Percentiles rank a stretch among this genome's conserved stretches.
phyloP scores from a whole-genome alignment of 2,797 vertebrate genomes.

The Argyrosomus regius region DNA sequence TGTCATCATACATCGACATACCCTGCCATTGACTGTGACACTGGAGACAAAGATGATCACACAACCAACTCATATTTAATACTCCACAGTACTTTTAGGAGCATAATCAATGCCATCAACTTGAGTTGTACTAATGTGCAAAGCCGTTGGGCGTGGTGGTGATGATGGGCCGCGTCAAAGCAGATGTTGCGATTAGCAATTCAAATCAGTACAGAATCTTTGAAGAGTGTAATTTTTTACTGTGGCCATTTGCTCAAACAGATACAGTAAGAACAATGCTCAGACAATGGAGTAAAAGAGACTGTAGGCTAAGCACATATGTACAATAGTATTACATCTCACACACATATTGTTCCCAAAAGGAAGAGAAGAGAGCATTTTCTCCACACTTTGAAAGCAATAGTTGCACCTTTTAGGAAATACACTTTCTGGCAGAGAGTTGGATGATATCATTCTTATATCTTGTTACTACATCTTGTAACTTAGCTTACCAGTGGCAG shows the following conservation, averaged over 20 bases:
- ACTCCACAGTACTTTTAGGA: slow-evolving; percentile 8
- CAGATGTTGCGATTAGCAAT: slow-evolving; percentile 6
- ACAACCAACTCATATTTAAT: slow-evolving; percentile 30
- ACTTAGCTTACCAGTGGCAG: no score
- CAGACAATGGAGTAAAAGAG: not conserved
- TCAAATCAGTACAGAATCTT: not conserved
- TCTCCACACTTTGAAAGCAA: slow-evolving; percentile 1
- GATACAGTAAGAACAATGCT: not conserved
- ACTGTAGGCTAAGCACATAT: not conserved
- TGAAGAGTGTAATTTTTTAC: not conserved
- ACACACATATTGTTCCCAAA: not conserved
- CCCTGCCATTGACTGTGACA: slow-evolving; percentile 21
- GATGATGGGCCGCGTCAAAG: slow-evolving; percentile 6
- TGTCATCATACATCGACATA: slow-evolving; percentile 33
- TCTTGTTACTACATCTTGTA: no score
- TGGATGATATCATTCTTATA: not conserved
- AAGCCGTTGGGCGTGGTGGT: not conserved
- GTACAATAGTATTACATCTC: not conserved
- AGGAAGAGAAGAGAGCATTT: not conserved
- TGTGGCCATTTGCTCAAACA: not conserved
- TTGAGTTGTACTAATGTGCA: not conserved
- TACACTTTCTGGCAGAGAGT: not conserved
- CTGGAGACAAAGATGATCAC: slow-evolving; percentile 28
- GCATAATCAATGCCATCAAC: slow-evolving; percentile 12
- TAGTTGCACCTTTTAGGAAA: not conserved